Evolutionary conservation across 2,797 vertebrate genomes (phyloP).

Genomic region (Syndactyla subalaris): DNA sequence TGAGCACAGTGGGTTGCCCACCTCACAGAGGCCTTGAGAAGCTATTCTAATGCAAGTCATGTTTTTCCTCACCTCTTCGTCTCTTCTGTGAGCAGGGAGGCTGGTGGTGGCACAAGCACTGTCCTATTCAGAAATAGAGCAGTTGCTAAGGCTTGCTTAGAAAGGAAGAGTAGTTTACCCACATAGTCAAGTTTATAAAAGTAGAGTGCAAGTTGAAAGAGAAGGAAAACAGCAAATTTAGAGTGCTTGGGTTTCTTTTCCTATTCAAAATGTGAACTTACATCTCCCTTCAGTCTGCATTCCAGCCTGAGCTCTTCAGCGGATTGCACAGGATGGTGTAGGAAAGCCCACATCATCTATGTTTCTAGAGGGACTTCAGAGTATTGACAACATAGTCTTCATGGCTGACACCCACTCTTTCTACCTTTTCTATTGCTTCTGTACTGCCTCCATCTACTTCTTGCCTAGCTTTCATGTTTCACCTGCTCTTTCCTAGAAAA

Average conservation of each 20-base stretch:
- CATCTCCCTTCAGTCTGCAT: not conserved
- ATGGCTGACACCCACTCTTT: not conserved
- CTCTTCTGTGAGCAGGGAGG: not conserved
- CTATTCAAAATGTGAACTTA: not conserved
- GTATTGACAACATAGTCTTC: not conserved
- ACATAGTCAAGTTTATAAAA: not conserved
- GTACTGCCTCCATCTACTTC: not conserved
- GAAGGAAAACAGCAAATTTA: not conserved
- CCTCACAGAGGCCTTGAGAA: not conserved
- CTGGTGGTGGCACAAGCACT: not conserved
- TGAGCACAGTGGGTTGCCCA: not conserved
- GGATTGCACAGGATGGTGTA: not conserved
- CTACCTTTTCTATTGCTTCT: not conserved
- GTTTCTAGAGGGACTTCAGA: not conserved
- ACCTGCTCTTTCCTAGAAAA: not conserved
- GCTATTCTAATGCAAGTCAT: not conserved
- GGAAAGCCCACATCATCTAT: rapidly evolving
- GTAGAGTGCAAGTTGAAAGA: not conserved
- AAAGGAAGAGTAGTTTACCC: not conserved
- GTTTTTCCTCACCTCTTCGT: not conserved
- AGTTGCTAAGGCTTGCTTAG: not conserved
- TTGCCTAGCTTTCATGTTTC: not conserved
- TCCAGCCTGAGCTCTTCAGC: not conserved
- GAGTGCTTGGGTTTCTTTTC: not conserved
- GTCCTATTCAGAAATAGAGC: not conserved